Base-by-base conservation (phyloP, 2,888 invertebrate species). In the Oxyteleia sp. region DNA sequence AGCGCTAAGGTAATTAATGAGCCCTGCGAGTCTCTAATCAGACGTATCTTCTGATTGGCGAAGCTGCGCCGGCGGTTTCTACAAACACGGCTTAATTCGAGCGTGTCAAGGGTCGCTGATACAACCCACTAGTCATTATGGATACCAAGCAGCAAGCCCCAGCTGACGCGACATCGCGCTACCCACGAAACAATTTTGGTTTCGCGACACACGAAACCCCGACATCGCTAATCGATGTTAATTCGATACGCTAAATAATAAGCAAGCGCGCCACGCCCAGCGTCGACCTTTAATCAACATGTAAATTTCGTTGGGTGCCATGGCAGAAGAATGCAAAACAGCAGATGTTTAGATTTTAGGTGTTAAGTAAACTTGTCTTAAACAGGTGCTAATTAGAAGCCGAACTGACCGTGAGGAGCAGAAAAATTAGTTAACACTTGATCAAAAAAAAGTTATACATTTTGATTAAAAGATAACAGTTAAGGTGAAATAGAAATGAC, bases 11-110 rank as follows among this genome's bases (percentile, higher is more conserved):
- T 91, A 91, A 92, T 92, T 92, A 92, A 92, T 90, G 90, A 91
- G 88, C 84, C 86, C 81, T 79, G 84, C 86, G 88, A 88, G 89
- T 90, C 92, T n/a, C n/a, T n/a, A n/a, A n/a, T n/a, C n/a, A 93
- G 89, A 91, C 91, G 89, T 89, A 89, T 87, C 89, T 90, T 88
- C 88, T 91, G 90, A 93, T 91, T 92, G 89, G 89, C 86, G 85
- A 83, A 84, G 72, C 86, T 84, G 71, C 74, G 82, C 75, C 72
- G 61, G 80, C 78, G 84, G 86, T 84, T 85, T 84, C 85, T 84
- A 83, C 90, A 92, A 91, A 91, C 90, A 91, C 78, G 82, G 84
- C 88, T 89, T 89, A 88, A 90, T 90, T 89, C 89, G 84, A 85
- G 86, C 88, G 87, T 85, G 87, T 78, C 86, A 84, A 66, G 85